Conservation (phyloP, 2,113 vertebrate genomes). For the Phodopus roborovskii region DNA sequence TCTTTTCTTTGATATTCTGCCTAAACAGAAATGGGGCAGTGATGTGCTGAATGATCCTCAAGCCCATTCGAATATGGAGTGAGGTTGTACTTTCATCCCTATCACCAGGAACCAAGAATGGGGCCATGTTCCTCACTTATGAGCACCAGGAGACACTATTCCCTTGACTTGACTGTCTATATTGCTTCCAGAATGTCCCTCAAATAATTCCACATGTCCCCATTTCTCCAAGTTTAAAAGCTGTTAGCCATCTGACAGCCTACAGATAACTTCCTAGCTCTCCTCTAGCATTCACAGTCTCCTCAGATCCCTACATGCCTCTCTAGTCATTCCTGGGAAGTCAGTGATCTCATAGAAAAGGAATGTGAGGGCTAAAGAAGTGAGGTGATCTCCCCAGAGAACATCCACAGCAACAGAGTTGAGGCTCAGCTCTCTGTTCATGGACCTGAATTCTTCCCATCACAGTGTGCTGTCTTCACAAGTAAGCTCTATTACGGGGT, state of each 20-base stretch:
- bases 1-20: slow-evolving; percentile 11
- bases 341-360: neutral
- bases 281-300: neutral
- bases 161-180: neutral
- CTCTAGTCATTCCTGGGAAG: neutral
- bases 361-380: neutral
- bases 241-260: neutral
- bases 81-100: neutral
- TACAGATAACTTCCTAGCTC: neutral
- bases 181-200: neutral
- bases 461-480: neutral
- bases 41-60: neutral
- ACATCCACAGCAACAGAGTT: neutral
- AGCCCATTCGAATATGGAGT: neutral
- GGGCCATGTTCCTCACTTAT: neutral
- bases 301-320: neutral
- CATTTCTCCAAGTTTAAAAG: neutral
- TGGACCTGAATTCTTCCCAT: neutral
- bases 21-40: neutral
- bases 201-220: neutral
- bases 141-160: neutral
- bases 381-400: neutral
- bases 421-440: neutral
- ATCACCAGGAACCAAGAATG: neutral
- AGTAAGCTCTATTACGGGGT: neutral